Conservation (phyloP, 2,113 vertebrate species). For the Ranitomeya imitator region DNA sequence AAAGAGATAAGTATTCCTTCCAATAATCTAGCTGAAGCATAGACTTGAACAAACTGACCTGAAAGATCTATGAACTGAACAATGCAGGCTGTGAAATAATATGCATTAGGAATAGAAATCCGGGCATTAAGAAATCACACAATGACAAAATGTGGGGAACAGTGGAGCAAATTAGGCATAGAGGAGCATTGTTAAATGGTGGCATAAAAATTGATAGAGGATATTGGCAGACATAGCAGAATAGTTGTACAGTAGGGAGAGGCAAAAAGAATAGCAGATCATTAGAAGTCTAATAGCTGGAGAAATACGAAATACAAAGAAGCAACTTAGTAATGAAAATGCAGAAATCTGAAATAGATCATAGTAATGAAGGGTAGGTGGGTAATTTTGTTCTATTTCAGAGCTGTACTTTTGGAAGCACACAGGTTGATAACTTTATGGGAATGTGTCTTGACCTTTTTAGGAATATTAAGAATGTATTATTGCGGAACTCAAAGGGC, state of each 20-base stretch:
- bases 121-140: constrained; percentile 8
- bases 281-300: constrained; percentile 18
- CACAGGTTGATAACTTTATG: constrained; percentile 22
- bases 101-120: constrained; percentile 35
- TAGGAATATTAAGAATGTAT: constrained; percentile 42
- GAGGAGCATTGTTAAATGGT: not conserved
- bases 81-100: constrained; percentile 7
- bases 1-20: constrained; percentile 15
- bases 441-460: constrained; percentile 30
- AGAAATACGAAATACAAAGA: constrained; percentile 30
- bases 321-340: constrained; percentile 1
- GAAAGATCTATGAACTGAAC: constrained; percentile 11
- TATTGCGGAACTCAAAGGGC: not conserved
- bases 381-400: constrained; percentile 12
- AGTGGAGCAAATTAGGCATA: constrained; percentile 31
- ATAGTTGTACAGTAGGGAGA: not conserved
- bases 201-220: constrained; percentile 26
- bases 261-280: constrained; percentile 16
- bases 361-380: constrained; percentile 8
- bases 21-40: constrained; percentile 2
- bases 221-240: constrained; percentile 27
- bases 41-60: constrained; percentile 14
- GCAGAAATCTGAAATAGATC: constrained; percentile 25
- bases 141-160: constrained; percentile 6
- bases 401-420: constrained; percentile 13